These are phyloP conservation scores for Erebia aethiops DNA, from an alignment of 2,888 invertebrate genomes.

Conservation along the genomic window DNA sequence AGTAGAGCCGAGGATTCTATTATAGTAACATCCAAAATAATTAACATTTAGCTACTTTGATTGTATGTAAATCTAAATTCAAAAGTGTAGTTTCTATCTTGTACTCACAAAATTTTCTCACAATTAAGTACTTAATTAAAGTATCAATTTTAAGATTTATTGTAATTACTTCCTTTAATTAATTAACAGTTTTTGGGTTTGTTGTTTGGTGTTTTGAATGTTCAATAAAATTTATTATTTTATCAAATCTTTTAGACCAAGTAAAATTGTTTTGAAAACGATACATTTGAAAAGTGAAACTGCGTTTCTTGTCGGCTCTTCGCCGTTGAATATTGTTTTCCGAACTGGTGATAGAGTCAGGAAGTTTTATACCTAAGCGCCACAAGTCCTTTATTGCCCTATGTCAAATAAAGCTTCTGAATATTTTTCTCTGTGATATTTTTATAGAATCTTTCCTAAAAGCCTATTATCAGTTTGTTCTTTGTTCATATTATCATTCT, in stretches of 20 bases:
- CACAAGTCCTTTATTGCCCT: no score
- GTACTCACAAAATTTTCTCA: not conserved
- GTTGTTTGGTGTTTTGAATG: not conserved
- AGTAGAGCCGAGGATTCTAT: not conserved
- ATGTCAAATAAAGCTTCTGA: no score
- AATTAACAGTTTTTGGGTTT: not conserved
- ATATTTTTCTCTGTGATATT: not conserved
- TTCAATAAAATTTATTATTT: not conserved
- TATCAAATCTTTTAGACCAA: no score
- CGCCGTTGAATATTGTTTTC: no score
- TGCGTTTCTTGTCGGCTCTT: not conserved
- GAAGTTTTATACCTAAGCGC: no score
- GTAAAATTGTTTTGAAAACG: not conserved
- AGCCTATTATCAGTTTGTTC: not conserved
- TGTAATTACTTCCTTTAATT: no score
- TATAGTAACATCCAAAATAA: not conserved
- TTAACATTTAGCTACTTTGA: not conserved
- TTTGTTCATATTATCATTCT: constrained; percentile 5
- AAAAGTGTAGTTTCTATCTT: not conserved
- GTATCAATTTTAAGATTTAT: not conserved
- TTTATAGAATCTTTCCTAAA: not conserved
- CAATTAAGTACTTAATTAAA: not conserved
- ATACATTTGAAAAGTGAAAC: not conserved
- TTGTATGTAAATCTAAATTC: not conserved
- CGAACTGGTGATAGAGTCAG: no score